These are phyloP conservation scores for Mugil cephalus DNA, from an alignment of 2,113 vertebrate species.

Conservation along the genomic window DNA sequence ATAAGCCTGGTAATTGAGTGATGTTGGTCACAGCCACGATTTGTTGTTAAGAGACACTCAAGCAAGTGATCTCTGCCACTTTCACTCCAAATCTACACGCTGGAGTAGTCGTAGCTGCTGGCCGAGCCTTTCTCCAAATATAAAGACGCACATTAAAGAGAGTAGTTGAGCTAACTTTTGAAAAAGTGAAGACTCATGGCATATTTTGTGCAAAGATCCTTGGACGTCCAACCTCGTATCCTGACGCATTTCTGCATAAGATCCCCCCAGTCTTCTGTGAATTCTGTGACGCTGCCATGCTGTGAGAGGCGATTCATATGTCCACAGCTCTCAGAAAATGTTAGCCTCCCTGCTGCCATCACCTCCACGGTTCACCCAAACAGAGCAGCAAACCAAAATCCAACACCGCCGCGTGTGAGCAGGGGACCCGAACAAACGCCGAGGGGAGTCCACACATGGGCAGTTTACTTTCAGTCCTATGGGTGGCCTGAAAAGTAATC, in stretches of 20 bases:
- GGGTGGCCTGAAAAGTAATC: conserved; percentile 60
- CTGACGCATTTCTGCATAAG: neutral
- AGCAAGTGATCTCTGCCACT: conserved; percentile 57
- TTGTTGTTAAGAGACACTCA: conserved; percentile 48
- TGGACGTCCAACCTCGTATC: neutral
- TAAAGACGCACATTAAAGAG: neutral
- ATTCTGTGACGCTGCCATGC: neutral
- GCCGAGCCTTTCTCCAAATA: neutral
- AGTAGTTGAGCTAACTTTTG: neutral
- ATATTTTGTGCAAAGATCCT: neutral
- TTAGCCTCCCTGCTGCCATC: neutral
- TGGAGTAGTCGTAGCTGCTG: conserved; percentile 9
- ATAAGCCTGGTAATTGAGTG: conserved; percentile 71
- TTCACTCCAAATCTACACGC: conserved; percentile 30
- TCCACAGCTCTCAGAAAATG: conserved; percentile 12
- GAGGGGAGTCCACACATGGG: conserved; percentile 42
- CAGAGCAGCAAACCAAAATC: conserved; percentile 72
- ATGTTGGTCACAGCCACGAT: conserved; percentile 50
- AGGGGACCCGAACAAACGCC: conserved; percentile 69
- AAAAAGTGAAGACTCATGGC: neutral
- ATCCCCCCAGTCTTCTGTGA: neutral
- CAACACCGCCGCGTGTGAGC: conserved; percentile 43
- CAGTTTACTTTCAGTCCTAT: conserved; percentile 69
- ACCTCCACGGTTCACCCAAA: conserved; percentile 35
- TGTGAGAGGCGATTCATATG: neutral